Conservation (phyloP, 2,113 vertebrate genomes). For the Butastur rufipennis region DNA sequence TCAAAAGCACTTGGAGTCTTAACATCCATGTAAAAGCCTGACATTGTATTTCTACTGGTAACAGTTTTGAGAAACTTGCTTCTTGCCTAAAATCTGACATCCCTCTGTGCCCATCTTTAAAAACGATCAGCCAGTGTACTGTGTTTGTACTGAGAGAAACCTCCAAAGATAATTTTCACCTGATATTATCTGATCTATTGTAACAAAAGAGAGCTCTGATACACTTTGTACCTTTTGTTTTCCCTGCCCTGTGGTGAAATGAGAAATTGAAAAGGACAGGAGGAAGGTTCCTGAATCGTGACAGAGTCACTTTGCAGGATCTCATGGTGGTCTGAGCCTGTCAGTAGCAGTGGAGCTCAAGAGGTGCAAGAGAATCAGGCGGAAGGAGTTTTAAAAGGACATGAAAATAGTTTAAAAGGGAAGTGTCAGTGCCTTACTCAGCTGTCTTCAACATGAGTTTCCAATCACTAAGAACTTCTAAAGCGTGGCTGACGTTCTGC, state of each 20-base stretch:
- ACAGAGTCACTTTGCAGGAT: neutral
- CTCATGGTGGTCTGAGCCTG: rapidly evolving
- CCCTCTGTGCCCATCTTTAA: neutral
- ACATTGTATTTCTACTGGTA: rapidly evolving
- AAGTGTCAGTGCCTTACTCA: neutral
- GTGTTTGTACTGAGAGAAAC: neutral
- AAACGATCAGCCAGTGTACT: neutral
- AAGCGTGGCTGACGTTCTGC: neutral
- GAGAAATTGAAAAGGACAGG: neutral
- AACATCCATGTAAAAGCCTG: neutral
- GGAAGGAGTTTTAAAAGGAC: neutral
- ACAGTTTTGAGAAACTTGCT: neutral
- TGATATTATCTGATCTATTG: rapidly evolving
- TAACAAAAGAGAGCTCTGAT: neutral
- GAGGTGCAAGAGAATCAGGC: neutral
- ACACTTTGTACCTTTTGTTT: neutral
- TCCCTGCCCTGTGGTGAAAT: neutral
- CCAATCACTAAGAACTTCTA: neutral
- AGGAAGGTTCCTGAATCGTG: neutral
- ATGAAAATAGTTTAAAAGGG: neutral
- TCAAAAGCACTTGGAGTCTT: neutral
- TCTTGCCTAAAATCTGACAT: neutral
- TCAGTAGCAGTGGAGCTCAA: neutral
- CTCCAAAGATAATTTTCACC: neutral
- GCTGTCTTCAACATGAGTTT: neutral